phyloP scores from a whole-genome alignment of 2,797 vertebrate genomes.

The Hylomyscus alleni region DNA sequence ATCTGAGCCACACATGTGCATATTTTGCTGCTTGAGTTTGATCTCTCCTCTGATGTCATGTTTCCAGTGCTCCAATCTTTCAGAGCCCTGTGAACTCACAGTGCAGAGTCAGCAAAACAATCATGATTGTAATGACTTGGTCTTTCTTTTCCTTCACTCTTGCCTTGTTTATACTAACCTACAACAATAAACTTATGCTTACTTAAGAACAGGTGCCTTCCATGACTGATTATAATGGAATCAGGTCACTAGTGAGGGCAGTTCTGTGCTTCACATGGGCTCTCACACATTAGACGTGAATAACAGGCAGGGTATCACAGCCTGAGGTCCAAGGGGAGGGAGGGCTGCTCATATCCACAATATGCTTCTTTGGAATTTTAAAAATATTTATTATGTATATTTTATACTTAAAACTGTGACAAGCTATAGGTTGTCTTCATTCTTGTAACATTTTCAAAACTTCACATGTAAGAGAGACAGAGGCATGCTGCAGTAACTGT shows the following conservation, averaged over 20 bases:
- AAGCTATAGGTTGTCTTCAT: conserved; percentile 1
- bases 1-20: neutral
- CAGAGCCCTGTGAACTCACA: neutral
- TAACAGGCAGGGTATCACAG: neutral
- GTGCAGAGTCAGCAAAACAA: neutral
- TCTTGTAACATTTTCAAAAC: conserved; percentile 56
- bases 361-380: neutral
- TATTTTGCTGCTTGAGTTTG: neutral
- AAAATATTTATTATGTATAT: conserved; percentile 15
- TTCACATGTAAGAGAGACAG: neutral
- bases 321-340: neutral
- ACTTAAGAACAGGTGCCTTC: conserved; percentile 30
- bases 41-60: neutral
- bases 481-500: neutral
- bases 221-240: neutral
- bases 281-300: neutral
- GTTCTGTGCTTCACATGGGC: neutral
- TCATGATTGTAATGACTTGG: neutral
- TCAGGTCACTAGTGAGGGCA: neutral
- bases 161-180: conserved; percentile 29
- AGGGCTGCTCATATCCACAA: neutral
- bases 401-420: conserved; percentile 50
- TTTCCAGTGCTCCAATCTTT: neutral
- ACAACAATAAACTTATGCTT: conserved; percentile 41
- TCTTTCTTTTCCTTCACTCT: neutral